phyloP scores from a whole-genome alignment of 2,888 invertebrate genomes.

The Drosophila borborema region DNA sequence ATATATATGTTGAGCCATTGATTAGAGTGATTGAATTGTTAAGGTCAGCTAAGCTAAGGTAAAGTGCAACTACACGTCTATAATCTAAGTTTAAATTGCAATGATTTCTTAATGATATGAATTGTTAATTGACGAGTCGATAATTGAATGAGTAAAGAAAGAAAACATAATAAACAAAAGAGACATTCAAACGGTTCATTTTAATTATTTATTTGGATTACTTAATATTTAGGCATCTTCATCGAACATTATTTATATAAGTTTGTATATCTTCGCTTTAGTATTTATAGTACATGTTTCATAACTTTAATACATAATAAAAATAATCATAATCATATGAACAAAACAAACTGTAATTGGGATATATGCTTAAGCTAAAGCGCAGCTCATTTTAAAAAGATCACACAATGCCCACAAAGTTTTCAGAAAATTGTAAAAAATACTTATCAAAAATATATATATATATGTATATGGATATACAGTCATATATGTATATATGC shows the following conservation, averaged over 20 bases:
- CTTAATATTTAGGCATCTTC: conserved; percentile 72
- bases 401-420: conserved; percentile 70
- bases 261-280: conserved; percentile 39
- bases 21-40: conserved; percentile 32
- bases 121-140: conserved; percentile 41
- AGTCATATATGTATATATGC: conserved; percentile 11
- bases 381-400: conserved; percentile 70
- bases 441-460: conserved; percentile 76
- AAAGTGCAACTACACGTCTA: conserved; percentile 41
- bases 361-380: conserved; percentile 54
- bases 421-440: conserved; percentile 64
- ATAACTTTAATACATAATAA: conserved; percentile 79
- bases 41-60: conserved; percentile 24
- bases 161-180: conserved; percentile 21
- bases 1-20: conserved; percentile 39
- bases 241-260: conserved; percentile 56
- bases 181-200: conserved; percentile 49
- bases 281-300: conserved; percentile 72
- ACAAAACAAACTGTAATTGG: conserved; percentile 77
- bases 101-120: conserved; percentile 50
- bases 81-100: conserved; percentile 27
- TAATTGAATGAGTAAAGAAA: conserved; percentile 39
- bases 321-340: conserved; percentile 77
- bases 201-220: conserved; percentile 74
- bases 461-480: conserved; percentile 9